phyloP scores from a whole-genome alignment of 2,888 invertebrate species.

The Heliconius charithonia region DNA sequence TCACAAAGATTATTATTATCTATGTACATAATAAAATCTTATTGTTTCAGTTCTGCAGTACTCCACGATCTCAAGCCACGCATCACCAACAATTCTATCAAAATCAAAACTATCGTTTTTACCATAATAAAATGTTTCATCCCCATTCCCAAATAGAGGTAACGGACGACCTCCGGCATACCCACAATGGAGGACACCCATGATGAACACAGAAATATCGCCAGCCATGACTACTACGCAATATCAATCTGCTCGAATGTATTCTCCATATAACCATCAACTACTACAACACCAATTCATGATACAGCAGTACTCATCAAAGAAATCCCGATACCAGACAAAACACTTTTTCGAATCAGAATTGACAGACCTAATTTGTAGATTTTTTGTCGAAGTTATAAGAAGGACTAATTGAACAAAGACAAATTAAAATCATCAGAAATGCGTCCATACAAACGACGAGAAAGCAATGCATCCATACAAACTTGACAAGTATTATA shows the following conservation, averaged over 20 bases:
- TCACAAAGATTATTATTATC: neutral
- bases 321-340: neutral
- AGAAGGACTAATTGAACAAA: neutral
- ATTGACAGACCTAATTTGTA: neutral
- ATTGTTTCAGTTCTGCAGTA: neutral
- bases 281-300: neutral
- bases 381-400: conserved; percentile 1
- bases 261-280: neutral
- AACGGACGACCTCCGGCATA: neutral
- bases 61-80: neutral
- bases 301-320: neutral
- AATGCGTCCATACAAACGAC: no score
- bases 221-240: neutral
- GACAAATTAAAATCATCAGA: neutral
- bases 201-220: neutral
- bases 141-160: neutral
- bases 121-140: neutral
- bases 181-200: neutral
- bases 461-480: no score
- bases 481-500: no score
- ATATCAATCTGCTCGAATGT: neutral
- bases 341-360: neutral
- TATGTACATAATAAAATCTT: neutral
- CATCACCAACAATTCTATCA: neutral
- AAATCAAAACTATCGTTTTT: neutral